Conservation (phyloP, 2,113 vertebrate genomes). For the Daubentonia madagascariensis region DNA sequence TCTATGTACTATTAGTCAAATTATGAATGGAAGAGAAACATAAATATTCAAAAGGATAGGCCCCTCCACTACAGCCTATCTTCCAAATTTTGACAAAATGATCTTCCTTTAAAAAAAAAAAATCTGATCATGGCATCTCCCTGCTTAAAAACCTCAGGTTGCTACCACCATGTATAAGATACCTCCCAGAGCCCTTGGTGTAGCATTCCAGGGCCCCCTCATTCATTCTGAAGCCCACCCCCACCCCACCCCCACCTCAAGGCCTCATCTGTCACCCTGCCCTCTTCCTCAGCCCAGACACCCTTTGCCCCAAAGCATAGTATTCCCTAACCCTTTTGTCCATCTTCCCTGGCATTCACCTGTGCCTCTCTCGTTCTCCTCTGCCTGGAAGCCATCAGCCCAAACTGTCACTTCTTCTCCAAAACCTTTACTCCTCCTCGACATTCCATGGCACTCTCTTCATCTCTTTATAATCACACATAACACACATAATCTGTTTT, state of each 20-base stretch:
- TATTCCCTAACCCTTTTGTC: not conserved
- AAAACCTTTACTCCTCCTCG: not conserved
- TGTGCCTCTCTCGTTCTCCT: not conserved
- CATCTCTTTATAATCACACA: not conserved
- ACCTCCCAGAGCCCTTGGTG: not conserved
- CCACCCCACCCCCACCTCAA: not conserved
- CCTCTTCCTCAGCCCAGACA: not conserved
- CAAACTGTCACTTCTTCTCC: not conserved
- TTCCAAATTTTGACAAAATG: not conserved
- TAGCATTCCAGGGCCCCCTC: not conserved
- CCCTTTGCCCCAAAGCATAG: not conserved
- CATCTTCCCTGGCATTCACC: not conserved
- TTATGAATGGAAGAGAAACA: not conserved
- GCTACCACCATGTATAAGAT: not conserved
- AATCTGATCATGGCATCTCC: not conserved
- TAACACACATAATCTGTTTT: not conserved
- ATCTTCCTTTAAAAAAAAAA: not conserved
- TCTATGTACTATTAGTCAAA: not conserved
- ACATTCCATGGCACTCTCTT: accelerated
- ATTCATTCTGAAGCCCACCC: not conserved
- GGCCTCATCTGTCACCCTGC: not conserved
- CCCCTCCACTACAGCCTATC: not conserved
- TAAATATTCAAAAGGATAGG: not conserved
- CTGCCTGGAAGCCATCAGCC: not conserved
- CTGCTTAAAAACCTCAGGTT: not conserved